Conservation (phyloP, 2,888 invertebrate species). For the Volucella bombylans region DNA sequence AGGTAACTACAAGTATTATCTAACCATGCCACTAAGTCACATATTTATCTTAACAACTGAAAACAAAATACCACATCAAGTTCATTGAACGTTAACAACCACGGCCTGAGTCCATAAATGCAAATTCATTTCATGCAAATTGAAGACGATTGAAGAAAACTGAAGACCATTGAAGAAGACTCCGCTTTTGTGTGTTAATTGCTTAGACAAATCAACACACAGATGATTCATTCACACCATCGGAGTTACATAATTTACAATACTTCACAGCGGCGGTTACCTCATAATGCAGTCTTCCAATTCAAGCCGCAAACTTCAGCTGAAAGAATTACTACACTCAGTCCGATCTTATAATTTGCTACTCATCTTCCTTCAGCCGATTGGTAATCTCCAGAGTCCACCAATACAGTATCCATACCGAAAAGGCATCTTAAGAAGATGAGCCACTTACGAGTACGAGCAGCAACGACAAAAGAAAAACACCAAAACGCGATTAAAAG, state of each 20-base stretch:
- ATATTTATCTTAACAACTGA: neutral
- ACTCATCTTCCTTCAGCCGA: constrained; percentile 56
- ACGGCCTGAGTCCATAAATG: neutral
- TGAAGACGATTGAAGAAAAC: too few species aligned
- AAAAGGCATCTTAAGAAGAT: too few species aligned
- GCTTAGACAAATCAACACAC: constrained; percentile 26
- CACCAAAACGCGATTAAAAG: constrained; percentile 47
- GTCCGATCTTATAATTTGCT: constrained; percentile 33
- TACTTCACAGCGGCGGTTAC: constrained; percentile 48
- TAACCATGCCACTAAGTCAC: constrained; percentile 18
- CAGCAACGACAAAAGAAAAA: constrained; percentile 42
- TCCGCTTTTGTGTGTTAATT: constrained; percentile 23
- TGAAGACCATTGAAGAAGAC: neutral
- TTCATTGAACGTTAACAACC: constrained; percentile 56
- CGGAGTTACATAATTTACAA: constrained; percentile 39
- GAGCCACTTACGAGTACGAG: neutral
- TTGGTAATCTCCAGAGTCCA: constrained; percentile 36
- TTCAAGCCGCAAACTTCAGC: constrained; percentile 28
- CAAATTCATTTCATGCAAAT: constrained; percentile 17
- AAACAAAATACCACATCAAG: constrained; percentile 49
- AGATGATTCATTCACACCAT: constrained; percentile 1
- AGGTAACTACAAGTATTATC: constrained; percentile 36
- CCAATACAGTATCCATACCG: neutral
- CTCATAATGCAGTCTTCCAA: constrained; percentile 37
- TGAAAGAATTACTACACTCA: constrained; percentile 42